Percentiles rank a stretch among this genome's conserved stretches.
Conservation (phyloP, 2,888 invertebrate genomes). For the Saturnia pavonia region DNA sequence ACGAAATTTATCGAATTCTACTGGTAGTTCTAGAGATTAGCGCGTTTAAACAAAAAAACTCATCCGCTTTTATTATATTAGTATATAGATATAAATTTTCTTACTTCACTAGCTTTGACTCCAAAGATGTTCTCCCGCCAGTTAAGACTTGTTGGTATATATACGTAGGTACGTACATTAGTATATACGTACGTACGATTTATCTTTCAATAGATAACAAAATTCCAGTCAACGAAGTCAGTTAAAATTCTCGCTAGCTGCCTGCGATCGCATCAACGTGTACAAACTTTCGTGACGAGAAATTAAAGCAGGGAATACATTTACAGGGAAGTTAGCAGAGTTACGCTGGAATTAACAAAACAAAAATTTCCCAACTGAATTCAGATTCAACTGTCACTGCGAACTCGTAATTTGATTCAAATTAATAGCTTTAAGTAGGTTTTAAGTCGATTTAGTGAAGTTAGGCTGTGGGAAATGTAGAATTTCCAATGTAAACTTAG, state of each 20-base stretch:
- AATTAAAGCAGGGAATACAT: conserved; percentile 3
- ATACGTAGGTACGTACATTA: too few species aligned
- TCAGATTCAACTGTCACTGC: conserved; percentile 49
- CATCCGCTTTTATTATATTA: too few species aligned
- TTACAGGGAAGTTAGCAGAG: conserved; percentile 4
- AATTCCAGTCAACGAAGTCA: not conserved
- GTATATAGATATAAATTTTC: too few species aligned
- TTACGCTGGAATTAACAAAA: conserved; percentile 25
- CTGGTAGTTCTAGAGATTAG: too few species aligned
- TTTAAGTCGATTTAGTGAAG: conserved; percentile 60
- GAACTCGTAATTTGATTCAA: conserved; percentile 50
- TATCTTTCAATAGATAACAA: too few species aligned
- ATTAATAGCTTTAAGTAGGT: conserved; percentile 60
- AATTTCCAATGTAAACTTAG: conserved; percentile 49
- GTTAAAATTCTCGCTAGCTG: not conserved
- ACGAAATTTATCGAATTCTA: too few species aligned
- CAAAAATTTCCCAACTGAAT: conserved; percentile 41
- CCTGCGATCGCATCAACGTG: not conserved
- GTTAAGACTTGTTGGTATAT: too few species aligned
- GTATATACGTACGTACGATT: too few species aligned
- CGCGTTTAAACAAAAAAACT: too few species aligned
- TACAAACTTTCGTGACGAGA: not conserved
- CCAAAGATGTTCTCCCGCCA: too few species aligned
- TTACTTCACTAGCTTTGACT: too few species aligned
- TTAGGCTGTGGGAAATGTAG: conserved; percentile 50